Percentiles rank a stretch among this genome's conserved stretches.
phyloP scores from a whole-genome alignment of 2,888 invertebrate species.

The Cremastobaeus sp. region DNA sequence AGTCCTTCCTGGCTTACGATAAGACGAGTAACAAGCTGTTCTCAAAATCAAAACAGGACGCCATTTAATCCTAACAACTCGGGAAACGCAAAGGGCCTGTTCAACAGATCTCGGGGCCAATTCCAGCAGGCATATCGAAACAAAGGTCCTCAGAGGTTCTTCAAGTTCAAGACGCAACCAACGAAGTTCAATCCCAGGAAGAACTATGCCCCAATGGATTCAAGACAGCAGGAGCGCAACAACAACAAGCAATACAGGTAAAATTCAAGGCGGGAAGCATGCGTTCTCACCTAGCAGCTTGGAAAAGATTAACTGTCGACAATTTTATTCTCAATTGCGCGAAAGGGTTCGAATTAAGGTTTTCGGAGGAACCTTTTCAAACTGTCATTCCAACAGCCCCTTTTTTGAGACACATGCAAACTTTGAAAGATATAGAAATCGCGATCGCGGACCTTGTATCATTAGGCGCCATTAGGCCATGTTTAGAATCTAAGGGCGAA shows the following conservation, averaged over 20 bases:
- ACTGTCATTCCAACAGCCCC: background rate
- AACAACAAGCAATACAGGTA: too few species aligned
- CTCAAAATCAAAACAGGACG: background rate
- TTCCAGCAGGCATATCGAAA: background rate
- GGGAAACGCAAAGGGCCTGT: conserved; percentile 18
- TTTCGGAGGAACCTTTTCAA: conserved; percentile 1
- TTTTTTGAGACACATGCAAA: background rate
- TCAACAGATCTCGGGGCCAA: background rate
- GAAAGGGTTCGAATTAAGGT: background rate
- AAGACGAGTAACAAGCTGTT: conserved; percentile 3
- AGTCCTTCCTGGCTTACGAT: background rate
- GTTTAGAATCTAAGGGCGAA: background rate
- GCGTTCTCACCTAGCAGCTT: too few species aligned
- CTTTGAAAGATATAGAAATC: background rate
- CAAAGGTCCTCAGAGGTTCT: too few species aligned
- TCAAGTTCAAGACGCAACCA: too few species aligned
- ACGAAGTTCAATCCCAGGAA: too few species aligned
- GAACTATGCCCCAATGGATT: too few species aligned
- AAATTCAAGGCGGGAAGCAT: too few species aligned
- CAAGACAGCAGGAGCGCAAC: too few species aligned
- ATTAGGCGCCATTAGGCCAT: background rate
- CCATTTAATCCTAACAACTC: background rate
- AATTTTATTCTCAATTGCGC: background rate
- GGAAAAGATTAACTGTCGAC: too few species aligned
- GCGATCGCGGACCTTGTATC: conserved; percentile 11